Conservation (phyloP, 2,797 vertebrate species). For the Anomalospiza imberbis region DNA sequence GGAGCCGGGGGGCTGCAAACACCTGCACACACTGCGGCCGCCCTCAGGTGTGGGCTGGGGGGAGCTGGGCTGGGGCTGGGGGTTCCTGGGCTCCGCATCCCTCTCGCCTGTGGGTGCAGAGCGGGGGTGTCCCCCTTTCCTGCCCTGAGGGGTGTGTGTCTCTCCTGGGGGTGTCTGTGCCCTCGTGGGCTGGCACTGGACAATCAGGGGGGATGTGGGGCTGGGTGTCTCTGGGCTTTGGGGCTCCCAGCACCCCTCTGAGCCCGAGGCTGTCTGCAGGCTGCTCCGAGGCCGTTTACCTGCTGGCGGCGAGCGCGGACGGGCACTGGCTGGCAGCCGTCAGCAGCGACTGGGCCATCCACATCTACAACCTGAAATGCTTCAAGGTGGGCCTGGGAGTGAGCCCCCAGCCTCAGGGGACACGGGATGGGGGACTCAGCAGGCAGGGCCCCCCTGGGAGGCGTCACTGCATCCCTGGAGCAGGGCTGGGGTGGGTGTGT, state of each 20-base stretch:
- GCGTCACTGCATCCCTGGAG: fast-evolving
- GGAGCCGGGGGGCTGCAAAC: constrained; percentile 75
- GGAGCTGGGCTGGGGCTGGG: not conserved
- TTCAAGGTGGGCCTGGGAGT: constrained; percentile 75
- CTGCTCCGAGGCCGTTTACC: constrained; percentile 78
- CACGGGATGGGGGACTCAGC: fast-evolving
- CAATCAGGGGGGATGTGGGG: fast-evolving
- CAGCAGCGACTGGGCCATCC: constrained; percentile 77
- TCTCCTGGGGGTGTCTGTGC: not conserved
- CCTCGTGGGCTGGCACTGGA: fast-evolving
- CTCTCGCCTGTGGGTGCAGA: too few relatives aligned
- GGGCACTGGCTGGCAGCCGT: constrained; percentile 87
- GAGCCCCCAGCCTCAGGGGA: not conserved
- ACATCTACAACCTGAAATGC: constrained; percentile 80
- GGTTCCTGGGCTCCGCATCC: fast-evolving
- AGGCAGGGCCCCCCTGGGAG: fast-evolving
- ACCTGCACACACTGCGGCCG: constrained; percentile 78
- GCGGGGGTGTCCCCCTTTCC: fast-evolving
- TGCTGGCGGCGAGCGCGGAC: constrained; percentile 82
- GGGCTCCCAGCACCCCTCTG: not conserved
- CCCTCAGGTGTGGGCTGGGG: constrained; percentile 76
- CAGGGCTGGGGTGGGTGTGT: not conserved
- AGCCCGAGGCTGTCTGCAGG: constrained; percentile 56
- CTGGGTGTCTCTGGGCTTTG: not conserved
- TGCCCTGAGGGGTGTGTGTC: not conserved